A percentile compares a stretch with the other conserved stretches of the same genome.
Conservation (phyloP, 2,113 vertebrate genomes). For the Orthonyx spaldingii region DNA sequence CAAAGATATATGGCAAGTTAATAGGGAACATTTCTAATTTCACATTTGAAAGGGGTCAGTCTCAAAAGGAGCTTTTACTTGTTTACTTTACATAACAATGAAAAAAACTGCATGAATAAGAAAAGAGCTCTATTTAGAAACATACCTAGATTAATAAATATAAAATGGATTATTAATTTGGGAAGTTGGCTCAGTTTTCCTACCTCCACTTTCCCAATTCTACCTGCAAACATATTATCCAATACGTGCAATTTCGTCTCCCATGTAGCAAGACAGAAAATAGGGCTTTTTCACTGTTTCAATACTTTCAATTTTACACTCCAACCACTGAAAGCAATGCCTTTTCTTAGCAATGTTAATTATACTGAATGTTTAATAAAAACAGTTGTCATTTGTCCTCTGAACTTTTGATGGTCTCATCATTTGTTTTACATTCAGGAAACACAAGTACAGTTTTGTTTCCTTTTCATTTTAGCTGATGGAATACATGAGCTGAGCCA, state of each 20-base stretch:
- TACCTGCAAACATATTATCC: neutral
- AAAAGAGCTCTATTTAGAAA: neutral
- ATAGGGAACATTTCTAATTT: neutral
- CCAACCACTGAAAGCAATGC: neutral
- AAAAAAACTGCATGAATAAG: neutral
- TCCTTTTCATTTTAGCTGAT: neutral
- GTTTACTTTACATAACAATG: neutral
- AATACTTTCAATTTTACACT: neutral
- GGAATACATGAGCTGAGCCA: neutral
- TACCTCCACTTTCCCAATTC: neutral
- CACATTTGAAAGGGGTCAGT: neutral
- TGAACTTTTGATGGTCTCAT: neutral
- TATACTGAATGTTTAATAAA: neutral
- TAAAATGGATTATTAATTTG: neutral
- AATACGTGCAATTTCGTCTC: neutral
- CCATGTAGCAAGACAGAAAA: neutral
- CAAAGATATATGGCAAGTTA: neutral
- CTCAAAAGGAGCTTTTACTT: neutral
- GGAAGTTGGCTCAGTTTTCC: neutral
- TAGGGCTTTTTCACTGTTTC: neutral
- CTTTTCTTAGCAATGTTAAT: neutral
- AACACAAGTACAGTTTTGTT: neutral
- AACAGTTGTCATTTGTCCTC: neutral
- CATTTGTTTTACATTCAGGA: neutral
- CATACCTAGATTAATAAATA: neutral